Conservation (phyloP, 2,797 vertebrate genomes). For the Chloroceryle inda region DNA sequence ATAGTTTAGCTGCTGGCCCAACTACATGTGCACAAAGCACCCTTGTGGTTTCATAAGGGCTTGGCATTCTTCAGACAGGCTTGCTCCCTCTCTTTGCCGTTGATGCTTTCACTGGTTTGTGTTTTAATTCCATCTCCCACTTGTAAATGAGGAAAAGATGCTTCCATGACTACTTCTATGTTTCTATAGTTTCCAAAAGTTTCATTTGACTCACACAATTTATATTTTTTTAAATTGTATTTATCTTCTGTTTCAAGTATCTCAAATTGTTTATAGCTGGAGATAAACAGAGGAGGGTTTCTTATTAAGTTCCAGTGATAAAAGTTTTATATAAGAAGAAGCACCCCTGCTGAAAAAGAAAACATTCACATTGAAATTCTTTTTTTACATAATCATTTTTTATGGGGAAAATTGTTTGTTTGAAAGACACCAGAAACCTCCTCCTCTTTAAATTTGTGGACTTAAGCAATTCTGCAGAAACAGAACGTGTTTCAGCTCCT, state of each 20-base stretch:
- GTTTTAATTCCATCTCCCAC: neutral
- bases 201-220: neutral
- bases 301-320: neutral
- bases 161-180: neutral
- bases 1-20: neutral
- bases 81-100: neutral
- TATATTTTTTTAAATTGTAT: neutral
- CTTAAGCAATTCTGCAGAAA: neutral
- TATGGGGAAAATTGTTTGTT: neutral
- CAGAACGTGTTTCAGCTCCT: neutral
- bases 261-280: neutral
- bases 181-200: neutral
- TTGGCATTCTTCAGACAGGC: neutral
- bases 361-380: neutral
- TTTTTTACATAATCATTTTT: neutral
- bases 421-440: neutral
- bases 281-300: neutral
- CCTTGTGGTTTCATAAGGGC: rapidly evolving
- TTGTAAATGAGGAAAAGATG: neutral
- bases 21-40: neutral
- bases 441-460: neutral
- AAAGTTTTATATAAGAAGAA: neutral
- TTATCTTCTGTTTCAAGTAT: neutral
- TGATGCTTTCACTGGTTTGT: neutral
- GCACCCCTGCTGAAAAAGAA: rapidly evolving